Conservation (phyloP, 2,113 vertebrate genomes). For the Tautogolabrus adspersus region DNA sequence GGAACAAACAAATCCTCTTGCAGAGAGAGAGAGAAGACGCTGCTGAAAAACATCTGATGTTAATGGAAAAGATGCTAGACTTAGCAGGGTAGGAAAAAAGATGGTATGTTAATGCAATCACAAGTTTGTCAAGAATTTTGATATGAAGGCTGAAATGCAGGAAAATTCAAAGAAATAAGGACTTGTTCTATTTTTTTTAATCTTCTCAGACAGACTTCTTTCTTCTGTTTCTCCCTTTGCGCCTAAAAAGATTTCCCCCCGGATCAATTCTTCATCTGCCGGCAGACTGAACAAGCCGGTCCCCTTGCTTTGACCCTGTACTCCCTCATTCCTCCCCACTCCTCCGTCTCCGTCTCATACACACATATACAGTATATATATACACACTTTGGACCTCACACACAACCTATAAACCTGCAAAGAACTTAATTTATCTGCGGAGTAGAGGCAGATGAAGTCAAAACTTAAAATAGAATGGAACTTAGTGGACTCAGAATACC, state of each 20-base stretch:
- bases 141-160: slow-evolving; percentile 34
- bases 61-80: slow-evolving; percentile 21
- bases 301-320: slow-evolving; percentile 70
- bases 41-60: slow-evolving; percentile 32
- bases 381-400: slow-evolving; percentile 61
- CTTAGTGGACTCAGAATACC: slow-evolving; percentile 27
- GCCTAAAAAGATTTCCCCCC: slow-evolving; percentile 58
- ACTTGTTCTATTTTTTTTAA: slow-evolving; percentile 30
- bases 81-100: not conserved
- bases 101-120: slow-evolving; percentile 69
- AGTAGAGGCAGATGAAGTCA: slow-evolving; percentile 52
- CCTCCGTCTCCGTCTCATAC: slow-evolving; percentile 37
- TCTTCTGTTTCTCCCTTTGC: slow-evolving; percentile 50
- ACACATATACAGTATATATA: slow-evolving; percentile 9
- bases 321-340: slow-evolving; percentile 79
- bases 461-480: slow-evolving; percentile 51
- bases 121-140: slow-evolving; percentile 47
- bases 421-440: slow-evolving; percentile 64
- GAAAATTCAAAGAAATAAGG: slow-evolving; percentile 44
- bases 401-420: slow-evolving; percentile 76
- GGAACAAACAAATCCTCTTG: slow-evolving; percentile 37
- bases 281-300: slow-evolving; percentile 71
- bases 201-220: slow-evolving; percentile 39
- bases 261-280: slow-evolving; percentile 73
- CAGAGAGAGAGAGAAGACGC: slow-evolving; percentile 8